Base-by-base conservation (phyloP, 2,888 invertebrate species). In the Cylindroiulus punctatus region DNA sequence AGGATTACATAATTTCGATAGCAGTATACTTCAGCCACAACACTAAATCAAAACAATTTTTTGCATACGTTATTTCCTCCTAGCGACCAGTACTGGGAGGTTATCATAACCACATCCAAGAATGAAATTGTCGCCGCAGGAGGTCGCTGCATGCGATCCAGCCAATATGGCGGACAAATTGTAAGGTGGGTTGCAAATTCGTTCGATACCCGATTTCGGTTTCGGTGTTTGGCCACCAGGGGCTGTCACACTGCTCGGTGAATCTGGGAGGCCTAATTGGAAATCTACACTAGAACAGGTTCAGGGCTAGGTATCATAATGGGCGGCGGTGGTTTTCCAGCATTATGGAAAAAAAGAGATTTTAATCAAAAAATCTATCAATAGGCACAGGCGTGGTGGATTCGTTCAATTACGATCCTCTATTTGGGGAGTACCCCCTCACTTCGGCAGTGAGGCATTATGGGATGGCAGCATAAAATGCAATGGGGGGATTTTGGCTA, bases 301-400 rank as follows among this genome's bases (percentile, higher is more conserved):
- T 65, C 65, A 26, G 65, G 65, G 65, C 22, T 65, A 65, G 22
- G 26, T 22, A 26, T 65, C n/a, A 12, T 12, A 65, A 65, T 65
- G 65, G 65, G 65, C 65, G 65, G 65, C 65, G 65, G 65, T 65
- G 65, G 65, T 65, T 65, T 65, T 65, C 65, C 65, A 65, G 65
- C 65, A 65, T 65, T 65, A 65, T 65, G 65, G 65, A 22, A 65
- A 65, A 52, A 52, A 52, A 65, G 26, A 65, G 65, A 65, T 65
- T 65, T 65, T 65, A 65, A 65, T 65, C 65, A 65, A 65, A 65
- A 65, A 65, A 65, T 65, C 65, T 65, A 65, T 65, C 65, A 65
- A 65, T 65, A 65, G 65, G 65, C 26, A 26, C 65, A 65, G 65
- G 65, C 65, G 65, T 65, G 65, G 65, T 65, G 26, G 26, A 65